These are phyloP conservation scores for Cheilosia scutellata DNA, from an alignment of 2,888 invertebrate species.

Conservation along the genomic window DNA sequence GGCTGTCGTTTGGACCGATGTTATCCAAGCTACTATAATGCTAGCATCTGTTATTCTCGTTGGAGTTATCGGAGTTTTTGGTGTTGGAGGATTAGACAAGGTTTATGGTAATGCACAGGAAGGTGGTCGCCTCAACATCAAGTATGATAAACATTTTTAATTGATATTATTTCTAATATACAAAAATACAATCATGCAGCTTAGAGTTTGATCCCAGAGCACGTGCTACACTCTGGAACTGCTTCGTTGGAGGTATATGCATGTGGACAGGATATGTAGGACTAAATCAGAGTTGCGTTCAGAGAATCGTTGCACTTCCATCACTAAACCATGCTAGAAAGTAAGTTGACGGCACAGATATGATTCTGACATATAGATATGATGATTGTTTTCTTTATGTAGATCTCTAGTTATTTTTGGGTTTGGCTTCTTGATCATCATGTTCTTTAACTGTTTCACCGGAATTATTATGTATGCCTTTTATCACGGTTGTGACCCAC, in stretches of 20 bases:
- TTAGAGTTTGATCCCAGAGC: slow-evolving; percentile 82
- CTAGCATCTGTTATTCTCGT: slow-evolving; percentile 83
- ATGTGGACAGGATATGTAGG: slow-evolving; percentile 88
- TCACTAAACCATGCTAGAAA: slow-evolving; percentile 86
- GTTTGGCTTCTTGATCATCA: slow-evolving; percentile 85
- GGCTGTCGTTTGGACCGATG: slow-evolving; percentile 86
- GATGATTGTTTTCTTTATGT: neutral
- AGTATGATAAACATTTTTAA: slow-evolving; percentile 78
- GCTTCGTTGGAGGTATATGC: slow-evolving; percentile 86
- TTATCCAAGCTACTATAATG: slow-evolving; percentile 84
- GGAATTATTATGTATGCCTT: slow-evolving; percentile 86
- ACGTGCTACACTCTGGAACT: slow-evolving; percentile 88
- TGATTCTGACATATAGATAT: neutral
- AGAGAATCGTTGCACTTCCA: slow-evolving; percentile 88
- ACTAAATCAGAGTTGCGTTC: slow-evolving; percentile 90
- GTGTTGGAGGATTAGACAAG: slow-evolving; percentile 83
- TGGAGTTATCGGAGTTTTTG: slow-evolving; percentile 82
- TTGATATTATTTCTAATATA: neutral
- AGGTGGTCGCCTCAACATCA: slow-evolving; percentile 82
- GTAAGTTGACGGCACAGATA: slow-evolving; percentile 78
- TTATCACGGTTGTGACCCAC: slow-evolving; percentile 87
- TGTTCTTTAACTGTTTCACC: slow-evolving; percentile 86
- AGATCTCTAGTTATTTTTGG: slow-evolving; percentile 86
- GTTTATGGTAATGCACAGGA: slow-evolving; percentile 82
- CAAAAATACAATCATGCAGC: neutral